These are phyloP conservation scores for Philereme transversata DNA, from an alignment of 2,888 invertebrate species.

Conservation along the genomic window DNA sequence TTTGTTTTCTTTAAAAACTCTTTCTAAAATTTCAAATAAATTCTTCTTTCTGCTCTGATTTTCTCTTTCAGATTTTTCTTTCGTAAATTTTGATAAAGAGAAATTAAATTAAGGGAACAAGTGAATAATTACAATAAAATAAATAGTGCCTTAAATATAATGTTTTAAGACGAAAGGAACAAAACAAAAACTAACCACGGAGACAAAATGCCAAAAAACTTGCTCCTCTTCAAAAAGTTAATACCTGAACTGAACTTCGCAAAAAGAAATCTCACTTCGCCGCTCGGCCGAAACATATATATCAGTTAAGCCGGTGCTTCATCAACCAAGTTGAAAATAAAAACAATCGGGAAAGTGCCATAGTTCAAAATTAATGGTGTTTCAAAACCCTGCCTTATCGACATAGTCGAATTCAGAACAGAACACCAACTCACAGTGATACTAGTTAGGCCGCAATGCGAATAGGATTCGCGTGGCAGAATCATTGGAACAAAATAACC, in stretches of 20 bases:
- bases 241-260: slow-evolving; percentile 79
- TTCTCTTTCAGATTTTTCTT: slow-evolving; percentile 77
- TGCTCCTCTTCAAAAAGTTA: slow-evolving; percentile 78
- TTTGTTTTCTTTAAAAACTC: slow-evolving; percentile 33
- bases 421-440: slow-evolving; percentile 59
- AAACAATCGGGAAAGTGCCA: slow-evolving; percentile 64
- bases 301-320: slow-evolving; percentile 63
- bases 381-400: slow-evolving; percentile 71
- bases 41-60: slow-evolving; percentile 70
- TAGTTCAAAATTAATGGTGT: slow-evolving; percentile 68
- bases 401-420: slow-evolving; percentile 67
- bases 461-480: slow-evolving; percentile 69
- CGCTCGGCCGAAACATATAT: slow-evolving; percentile 72
- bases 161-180: slow-evolving; percentile 66
- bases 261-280: slow-evolving; percentile 77
- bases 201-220: slow-evolving; percentile 82
- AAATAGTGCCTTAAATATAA: slow-evolving; percentile 77
- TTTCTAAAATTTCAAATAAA: slow-evolving; percentile 54
- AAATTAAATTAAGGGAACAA: slow-evolving; percentile 66
- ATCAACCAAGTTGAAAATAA: slow-evolving; percentile 76
- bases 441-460: slow-evolving; percentile 70
- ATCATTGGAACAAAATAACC: slow-evolving; percentile 63
- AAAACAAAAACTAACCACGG: slow-evolving; percentile 65
- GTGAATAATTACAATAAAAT: slow-evolving; percentile 55
- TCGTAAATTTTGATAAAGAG: slow-evolving; percentile 46